Conservation (phyloP, 1,140 invertebrate species). For the Tetramorium alpestre region DNA sequence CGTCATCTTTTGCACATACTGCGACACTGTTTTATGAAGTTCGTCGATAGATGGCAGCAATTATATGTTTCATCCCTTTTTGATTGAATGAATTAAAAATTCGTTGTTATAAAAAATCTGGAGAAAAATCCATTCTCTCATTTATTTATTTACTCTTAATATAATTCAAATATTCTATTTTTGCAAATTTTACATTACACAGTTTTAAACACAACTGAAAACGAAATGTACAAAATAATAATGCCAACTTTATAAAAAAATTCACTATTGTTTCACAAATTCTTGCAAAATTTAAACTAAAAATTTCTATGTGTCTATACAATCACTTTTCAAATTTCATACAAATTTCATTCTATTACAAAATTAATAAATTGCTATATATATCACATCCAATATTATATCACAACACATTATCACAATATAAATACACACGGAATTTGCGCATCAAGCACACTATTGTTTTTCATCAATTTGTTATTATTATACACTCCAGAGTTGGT, state of each 20-base stretch:
- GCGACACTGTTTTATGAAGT: background rate
- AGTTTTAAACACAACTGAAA: background rate
- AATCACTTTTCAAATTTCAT: background rate
- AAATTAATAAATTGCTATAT: background rate
- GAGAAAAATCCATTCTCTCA: background rate
- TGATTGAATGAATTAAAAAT: background rate
- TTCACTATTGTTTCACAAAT: background rate
- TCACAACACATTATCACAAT: background rate
- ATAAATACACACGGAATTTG: background rate
- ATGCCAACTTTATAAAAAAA: background rate
- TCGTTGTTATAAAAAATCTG: background rate
- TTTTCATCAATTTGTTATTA: constrained; percentile 15
- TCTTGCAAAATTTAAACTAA: background rate
- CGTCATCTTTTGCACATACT: constrained; percentile 42
- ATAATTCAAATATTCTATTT: background rate
- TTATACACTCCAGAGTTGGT: background rate
- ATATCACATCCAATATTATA: background rate
- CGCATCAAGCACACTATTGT: background rate
- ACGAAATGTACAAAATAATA: background rate
- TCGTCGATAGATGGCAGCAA: constrained; percentile 52
- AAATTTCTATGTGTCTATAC: background rate
- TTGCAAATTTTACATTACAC: background rate
- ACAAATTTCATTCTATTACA: background rate
- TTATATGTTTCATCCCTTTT: background rate
- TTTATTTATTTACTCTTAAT: background rate